Percentiles rank a stretch among this genome's conserved stretches.
Conservation (phyloP, 2,797 vertebrate species). For the Lagorchestes hirsutus region DNA sequence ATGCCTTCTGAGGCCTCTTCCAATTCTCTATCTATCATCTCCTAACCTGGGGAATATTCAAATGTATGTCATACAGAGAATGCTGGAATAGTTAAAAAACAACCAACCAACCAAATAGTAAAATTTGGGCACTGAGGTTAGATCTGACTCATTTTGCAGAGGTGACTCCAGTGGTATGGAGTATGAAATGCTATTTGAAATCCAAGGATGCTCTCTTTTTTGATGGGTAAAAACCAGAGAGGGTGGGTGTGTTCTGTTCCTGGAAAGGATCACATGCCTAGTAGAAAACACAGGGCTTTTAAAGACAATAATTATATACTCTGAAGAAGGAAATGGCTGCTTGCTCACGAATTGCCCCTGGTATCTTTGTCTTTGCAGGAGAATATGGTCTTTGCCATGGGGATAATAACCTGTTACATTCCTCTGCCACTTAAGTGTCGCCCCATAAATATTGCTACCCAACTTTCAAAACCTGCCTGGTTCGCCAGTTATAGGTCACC, state of each 20-base stretch:
- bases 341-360: constrained; percentile 48
- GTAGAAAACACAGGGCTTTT: constrained; percentile 59
- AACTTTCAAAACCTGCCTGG: constrained; percentile 16
- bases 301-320: constrained; percentile 63
- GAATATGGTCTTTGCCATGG: constrained; percentile 42
- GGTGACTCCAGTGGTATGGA: constrained; percentile 3
- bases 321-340: constrained; percentile 49
- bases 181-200: constrained; percentile 55
- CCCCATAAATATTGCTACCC: constrained; percentile 52
- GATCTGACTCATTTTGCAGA: neutral
- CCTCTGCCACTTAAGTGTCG: constrained; percentile 39
- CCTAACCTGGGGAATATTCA: neutral
- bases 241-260: constrained; percentile 28
- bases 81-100: neutral
- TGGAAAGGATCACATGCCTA: neutral
- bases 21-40: neutral
- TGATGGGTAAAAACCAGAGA: constrained; percentile 46
- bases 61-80: neutral
- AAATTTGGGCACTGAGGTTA: neutral
- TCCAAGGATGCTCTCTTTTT: constrained; percentile 52
- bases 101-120: neutral
- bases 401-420: constrained; percentile 52
- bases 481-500: constrained; percentile 43
- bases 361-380: constrained; percentile 16
- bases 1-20: neutral